Evolutionary conservation across 2,797 vertebrate genomes (phyloP), one percentile per base, ranked within the genome.

Genomic region (Dipus sagitta): DNA sequence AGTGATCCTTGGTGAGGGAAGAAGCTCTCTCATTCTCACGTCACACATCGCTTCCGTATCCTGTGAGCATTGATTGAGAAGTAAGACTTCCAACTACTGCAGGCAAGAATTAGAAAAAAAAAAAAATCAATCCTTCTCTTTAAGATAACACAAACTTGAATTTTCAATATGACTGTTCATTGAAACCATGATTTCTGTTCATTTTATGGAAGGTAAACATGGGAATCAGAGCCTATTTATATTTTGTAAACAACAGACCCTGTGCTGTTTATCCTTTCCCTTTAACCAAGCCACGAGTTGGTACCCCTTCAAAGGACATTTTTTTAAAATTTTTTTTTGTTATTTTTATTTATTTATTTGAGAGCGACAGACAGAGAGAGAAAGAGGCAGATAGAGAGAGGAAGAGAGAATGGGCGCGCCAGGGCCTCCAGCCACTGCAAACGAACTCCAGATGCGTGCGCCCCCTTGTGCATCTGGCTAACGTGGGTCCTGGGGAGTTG

Each of bases 1-100:
- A 98, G 0, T 98, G 98, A 98, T 98, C 97, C 97, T 98, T 97
- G 80, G 75, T 97, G 96, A 97, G 93, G 87, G 94, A 91, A 95
- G 95, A 89, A 94, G 94, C 96, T 97, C 94, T 89, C 97, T 92
- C 90, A 38, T 94, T 21, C 85, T 92, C 92, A 86, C 96, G 67
- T 62, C 90, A 79, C 90, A 79, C 83, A 94, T 76, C 52, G 88
- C 82, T 96, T 30, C 0, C 83, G 93, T 80, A 12, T 92, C 95
- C 98, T 72, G 80, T 87, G 75, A 78, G 68, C 1, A 0, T 82
- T 72, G 96, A 74, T 42, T 38, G 2, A 87, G 92, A 77, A 94
- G 76, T 71, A 64, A 54, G 86, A 79, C 76, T 91, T 93, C 42
- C n/a, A 82, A 64, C 83, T 68, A 28, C 12, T 34, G 65, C n/a